A percentile compares a stretch with the other conserved stretches of the same genome.
These are phyloP conservation scores for Galerucella pusilla DNA, from an alignment of 2,888 invertebrate species.

Conservation along the genomic window DNA sequence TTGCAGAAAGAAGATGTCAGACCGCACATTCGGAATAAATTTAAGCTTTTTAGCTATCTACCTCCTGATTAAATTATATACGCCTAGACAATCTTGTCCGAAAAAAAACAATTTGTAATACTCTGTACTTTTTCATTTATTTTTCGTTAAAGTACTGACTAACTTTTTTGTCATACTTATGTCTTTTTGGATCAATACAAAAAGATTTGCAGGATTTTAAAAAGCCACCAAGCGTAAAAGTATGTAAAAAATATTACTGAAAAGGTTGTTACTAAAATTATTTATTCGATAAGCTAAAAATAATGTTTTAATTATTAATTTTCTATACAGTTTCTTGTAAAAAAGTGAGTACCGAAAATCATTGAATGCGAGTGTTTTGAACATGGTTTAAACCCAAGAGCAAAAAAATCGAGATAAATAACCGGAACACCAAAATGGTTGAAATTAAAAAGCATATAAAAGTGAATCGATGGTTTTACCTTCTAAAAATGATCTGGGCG, in stretches of 20 bases:
- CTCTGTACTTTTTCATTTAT: constrained; percentile 49
- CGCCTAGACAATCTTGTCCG: constrained; percentile 35
- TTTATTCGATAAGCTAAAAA: not conserved
- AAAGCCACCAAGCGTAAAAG: constrained; percentile 6
- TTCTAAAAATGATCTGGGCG: no score
- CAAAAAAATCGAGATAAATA: no score
- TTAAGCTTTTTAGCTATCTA: constrained; percentile 88
- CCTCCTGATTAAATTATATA: constrained; percentile 78
- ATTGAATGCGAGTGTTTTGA: no score
- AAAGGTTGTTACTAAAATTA: not conserved
- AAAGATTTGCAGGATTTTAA: constrained; percentile 7
- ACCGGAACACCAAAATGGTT: no score
- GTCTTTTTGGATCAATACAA: constrained; percentile 36
- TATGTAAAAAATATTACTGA: not conserved
- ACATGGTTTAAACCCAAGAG: no score
- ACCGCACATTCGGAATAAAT: constrained; percentile 90
- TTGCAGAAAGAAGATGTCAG: constrained; percentile 91
- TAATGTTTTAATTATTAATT: not conserved
- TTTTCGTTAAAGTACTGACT: constrained; percentile 58
- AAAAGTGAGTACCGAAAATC: no score
- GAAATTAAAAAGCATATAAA: no score
- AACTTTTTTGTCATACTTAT: constrained; percentile 44
- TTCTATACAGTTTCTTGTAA: no score
- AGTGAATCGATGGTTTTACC: no score
- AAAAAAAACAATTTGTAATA: constrained; percentile 42